These are phyloP conservation scores for Caranx ignobilis DNA, from an alignment of 2,113 vertebrate genomes.

Conservation along the genomic window DNA sequence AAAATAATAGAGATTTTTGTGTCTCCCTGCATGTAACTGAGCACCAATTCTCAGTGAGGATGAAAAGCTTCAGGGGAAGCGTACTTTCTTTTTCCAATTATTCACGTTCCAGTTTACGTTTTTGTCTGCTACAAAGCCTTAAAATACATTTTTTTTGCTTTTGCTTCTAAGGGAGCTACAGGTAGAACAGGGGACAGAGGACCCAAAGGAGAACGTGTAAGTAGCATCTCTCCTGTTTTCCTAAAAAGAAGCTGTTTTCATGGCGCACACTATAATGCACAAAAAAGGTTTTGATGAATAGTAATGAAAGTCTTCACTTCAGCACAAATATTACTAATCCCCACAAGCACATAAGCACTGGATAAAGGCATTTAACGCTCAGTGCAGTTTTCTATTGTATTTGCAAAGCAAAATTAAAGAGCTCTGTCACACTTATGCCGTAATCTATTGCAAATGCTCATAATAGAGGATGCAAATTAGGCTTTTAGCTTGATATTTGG, in stretches of 20 bases:
- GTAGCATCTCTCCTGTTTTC: constrained; percentile 46
- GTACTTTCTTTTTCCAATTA: constrained; percentile 15
- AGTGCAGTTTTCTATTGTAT: constrained; percentile 61
- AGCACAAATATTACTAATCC: constrained; percentile 71
- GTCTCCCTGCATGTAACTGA: constrained; percentile 3
- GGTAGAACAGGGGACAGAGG: constrained; percentile 94
- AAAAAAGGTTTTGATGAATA: constrained; percentile 58
- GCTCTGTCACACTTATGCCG: constrained; percentile 61
- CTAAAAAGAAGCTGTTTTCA: constrained; percentile 30
- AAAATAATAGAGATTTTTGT: neutral
- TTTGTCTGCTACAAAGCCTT: constrained; percentile 16
- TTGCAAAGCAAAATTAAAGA: constrained; percentile 48
- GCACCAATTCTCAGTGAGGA: constrained; percentile 2
- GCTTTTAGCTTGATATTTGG: constrained; percentile 48
- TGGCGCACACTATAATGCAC: constrained; percentile 42
- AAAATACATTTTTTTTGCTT: constrained; percentile 31
- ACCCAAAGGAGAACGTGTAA: constrained; percentile 97
- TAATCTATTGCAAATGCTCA: constrained; percentile 67
- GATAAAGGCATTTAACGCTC: constrained; percentile 68
- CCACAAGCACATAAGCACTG: constrained; percentile 58
- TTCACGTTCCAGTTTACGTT: neutral
- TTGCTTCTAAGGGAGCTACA: constrained; percentile 85
- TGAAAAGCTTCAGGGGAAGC: constrained; percentile 19
- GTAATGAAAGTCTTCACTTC: constrained; percentile 65
- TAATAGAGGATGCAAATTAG: constrained; percentile 55